These are phyloP conservation scores for Semicossyphus pulcher DNA, from an alignment of 2,113 vertebrate genomes.

Conservation along the genomic window DNA sequence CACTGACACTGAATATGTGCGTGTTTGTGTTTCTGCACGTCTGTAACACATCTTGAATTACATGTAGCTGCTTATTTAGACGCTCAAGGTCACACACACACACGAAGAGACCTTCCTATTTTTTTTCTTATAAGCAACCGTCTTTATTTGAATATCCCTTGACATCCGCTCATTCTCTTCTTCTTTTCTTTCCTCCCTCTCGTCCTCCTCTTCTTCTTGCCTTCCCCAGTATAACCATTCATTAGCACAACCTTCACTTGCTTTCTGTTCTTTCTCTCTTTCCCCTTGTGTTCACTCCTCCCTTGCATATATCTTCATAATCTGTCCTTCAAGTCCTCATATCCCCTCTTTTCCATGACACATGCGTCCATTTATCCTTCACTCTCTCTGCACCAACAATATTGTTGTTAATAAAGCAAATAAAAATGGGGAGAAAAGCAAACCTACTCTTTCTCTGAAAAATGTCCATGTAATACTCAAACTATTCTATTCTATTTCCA, in stretches of 20 bases:
- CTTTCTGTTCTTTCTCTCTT: slow-evolving; percentile 21
- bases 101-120: not conserved
- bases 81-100: slow-evolving; percentile 42
- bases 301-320: slow-evolving; percentile 56
- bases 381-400: not conserved
- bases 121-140: slow-evolving; percentile 22
- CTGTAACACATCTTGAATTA: slow-evolving; percentile 16
- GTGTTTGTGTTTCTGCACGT: not conserved
- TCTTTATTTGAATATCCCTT: slow-evolving; percentile 49
- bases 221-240: slow-evolving; percentile 34
- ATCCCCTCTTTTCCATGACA: slow-evolving; percentile 2
- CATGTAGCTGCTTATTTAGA: slow-evolving; percentile 21
- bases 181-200: slow-evolving; percentile 31
- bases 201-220: not conserved
- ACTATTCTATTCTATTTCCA: too few species aligned
- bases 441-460: not conserved
- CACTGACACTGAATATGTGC: slow-evolving; percentile 9
- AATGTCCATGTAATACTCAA: too few species aligned
- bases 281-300: slow-evolving; percentile 29
- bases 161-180: slow-evolving; percentile 31
- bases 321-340: slow-evolving; percentile 51
- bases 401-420: not conserved
- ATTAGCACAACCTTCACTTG: slow-evolving; percentile 65
- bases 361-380: not conserved
- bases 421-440: not conserved